Conservation (phyloP, 2,113 vertebrate species). For the Rhipidura dahli region DNA sequence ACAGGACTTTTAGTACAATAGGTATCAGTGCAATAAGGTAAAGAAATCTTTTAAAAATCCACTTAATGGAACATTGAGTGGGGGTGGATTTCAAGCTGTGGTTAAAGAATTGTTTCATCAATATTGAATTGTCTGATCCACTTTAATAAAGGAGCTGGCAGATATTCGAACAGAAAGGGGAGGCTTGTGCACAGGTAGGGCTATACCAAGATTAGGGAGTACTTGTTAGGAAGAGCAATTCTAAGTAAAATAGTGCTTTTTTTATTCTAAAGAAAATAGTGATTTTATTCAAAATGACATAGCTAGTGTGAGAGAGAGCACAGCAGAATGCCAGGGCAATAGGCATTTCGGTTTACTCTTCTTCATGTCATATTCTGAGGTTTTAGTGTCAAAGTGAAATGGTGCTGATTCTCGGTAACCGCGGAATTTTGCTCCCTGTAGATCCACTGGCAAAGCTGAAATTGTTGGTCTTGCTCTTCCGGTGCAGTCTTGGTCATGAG, state of each 20-base stretch:
- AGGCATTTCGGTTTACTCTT: rapidly evolving
- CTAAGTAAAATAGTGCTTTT: not conserved
- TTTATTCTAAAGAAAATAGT: not conserved
- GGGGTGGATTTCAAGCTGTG: not conserved
- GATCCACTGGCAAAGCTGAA: not conserved
- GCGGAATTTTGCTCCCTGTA: not conserved
- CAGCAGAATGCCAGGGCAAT: not conserved
- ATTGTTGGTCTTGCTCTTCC: rapidly evolving
- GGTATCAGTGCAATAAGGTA: not conserved
- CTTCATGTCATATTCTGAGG: not conserved
- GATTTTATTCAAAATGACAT: not conserved
- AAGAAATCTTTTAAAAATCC: not conserved
- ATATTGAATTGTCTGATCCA: not conserved
- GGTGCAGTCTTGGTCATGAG: not conserved
- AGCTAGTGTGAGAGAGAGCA: not conserved
- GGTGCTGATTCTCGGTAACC: not conserved
- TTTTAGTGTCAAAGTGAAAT: not conserved
- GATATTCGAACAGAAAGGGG: not conserved
- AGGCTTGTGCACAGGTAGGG: not conserved
- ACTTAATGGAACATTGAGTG: not conserved
- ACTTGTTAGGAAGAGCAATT: not conserved
- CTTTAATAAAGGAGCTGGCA: not conserved
- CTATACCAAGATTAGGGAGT: not conserved
- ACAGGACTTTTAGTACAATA: not conserved
- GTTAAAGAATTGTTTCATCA: not conserved